These are phyloP conservation scores for Horisme vitalbata DNA, from an alignment of 2,888 invertebrate genomes.

Conservation along the genomic window DNA sequence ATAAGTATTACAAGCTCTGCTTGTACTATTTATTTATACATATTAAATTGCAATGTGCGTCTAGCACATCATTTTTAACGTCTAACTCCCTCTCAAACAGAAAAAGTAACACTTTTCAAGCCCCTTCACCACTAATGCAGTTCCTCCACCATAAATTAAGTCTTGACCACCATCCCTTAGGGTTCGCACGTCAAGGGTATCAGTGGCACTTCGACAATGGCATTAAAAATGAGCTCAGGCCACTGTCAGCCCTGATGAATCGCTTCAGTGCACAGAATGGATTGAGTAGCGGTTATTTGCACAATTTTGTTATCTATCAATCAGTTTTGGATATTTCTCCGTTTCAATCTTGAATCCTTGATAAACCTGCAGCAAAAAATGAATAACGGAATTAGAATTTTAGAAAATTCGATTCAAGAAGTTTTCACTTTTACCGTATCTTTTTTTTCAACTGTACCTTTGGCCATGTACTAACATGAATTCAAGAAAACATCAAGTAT, in stretches of 20 bases:
- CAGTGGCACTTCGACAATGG: slow-evolving; percentile 67
- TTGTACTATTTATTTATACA: too few relatives aligned
- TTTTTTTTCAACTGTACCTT: too few relatives aligned
- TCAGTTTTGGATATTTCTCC: slow-evolving; percentile 16
- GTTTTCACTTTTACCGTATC: too few relatives aligned
- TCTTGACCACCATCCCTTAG: slow-evolving; percentile 57
- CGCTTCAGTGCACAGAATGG: slow-evolving; percentile 46
- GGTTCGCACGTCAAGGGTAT: slow-evolving; percentile 43
- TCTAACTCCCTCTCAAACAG: too few relatives aligned
- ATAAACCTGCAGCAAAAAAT: slow-evolving; percentile 2
- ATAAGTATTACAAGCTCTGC: too few relatives aligned
- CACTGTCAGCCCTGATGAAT: slow-evolving; percentile 67
- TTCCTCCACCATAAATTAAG: slow-evolving; percentile 59
- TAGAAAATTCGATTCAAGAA: too few relatives aligned
- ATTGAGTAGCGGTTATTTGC: slow-evolving; percentile 37
- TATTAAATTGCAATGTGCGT: too few relatives aligned
- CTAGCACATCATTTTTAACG: too few relatives aligned
- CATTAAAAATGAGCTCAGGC: slow-evolving; percentile 75
- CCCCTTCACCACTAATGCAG: slow-evolving; percentile 28
- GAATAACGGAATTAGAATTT: too few relatives aligned
- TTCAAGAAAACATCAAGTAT: too few relatives aligned
- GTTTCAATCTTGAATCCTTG: not conserved
- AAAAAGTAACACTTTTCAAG: slow-evolving; percentile 12
- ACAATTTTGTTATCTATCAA: slow-evolving; percentile 36
- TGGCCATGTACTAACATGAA: too few relatives aligned